Evolutionary conservation across 2,113 vertebrate genomes (phyloP).

Genomic region (Triplophysa siluroides): DNA sequence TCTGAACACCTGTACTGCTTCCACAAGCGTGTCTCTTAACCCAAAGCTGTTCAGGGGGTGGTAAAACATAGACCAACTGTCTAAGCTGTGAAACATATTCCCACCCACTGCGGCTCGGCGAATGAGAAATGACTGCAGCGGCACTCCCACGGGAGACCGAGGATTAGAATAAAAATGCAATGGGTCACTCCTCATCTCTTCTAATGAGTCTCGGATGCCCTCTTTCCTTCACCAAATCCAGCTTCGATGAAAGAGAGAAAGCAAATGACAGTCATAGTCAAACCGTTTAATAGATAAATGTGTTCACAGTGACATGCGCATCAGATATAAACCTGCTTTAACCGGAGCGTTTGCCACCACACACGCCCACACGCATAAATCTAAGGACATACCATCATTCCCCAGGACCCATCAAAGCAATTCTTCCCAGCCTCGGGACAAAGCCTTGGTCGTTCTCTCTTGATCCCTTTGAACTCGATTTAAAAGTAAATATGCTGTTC

Average conservation of each 20-base stretch:
- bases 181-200: conserved; percentile 28
- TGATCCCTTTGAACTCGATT: conserved; percentile 44
- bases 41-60: not conserved
- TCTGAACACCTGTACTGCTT: not conserved
- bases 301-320: not conserved
- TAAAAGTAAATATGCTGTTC: conserved; percentile 34
- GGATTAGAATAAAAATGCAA: conserved; percentile 6
- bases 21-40: conserved; percentile 7
- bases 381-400: conserved; percentile 18
- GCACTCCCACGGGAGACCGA: conserved; percentile 3
- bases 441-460: conserved; percentile 2
- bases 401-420: conserved; percentile 19
- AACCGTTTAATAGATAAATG: not conserved
- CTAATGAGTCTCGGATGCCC: conserved; percentile 17
- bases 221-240: not conserved
- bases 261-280: not conserved
- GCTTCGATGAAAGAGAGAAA: conserved; percentile 8
- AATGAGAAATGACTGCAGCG: conserved; percentile 17
- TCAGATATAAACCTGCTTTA: not conserved
- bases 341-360: not conserved
- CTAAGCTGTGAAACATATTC: conserved; percentile 23
- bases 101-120: conserved; percentile 7
- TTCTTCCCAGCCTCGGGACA: conserved; percentile 6
- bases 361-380: not conserved
- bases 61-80: not conserved